Evolutionary conservation across 2,113 vertebrate species (phyloP).

Genomic region (Carassius carassius): DNA sequence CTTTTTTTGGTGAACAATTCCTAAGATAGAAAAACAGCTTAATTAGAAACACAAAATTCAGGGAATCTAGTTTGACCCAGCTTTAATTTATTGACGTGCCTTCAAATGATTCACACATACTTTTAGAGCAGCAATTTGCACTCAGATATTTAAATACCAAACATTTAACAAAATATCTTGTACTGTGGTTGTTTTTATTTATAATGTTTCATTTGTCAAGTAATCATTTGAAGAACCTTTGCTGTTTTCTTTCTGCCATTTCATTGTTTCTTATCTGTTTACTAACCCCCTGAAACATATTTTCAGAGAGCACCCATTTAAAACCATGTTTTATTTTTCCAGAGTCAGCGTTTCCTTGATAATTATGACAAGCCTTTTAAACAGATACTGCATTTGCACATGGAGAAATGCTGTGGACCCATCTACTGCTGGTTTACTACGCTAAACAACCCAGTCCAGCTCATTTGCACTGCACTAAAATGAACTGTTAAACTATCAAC

Average conservation of each 20-base stretch:
- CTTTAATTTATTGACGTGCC: conserved; percentile 70
- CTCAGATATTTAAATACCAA: conserved; percentile 29
- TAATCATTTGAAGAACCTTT: background rate
- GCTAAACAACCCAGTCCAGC: background rate
- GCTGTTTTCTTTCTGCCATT: background rate
- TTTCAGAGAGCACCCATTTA: conserved; percentile 21
- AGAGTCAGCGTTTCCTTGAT: background rate
- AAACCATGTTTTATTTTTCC: background rate
- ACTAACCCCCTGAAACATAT: background rate
- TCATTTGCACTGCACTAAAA: conserved; percentile 23
- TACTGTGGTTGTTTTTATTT: conserved; percentile 20
- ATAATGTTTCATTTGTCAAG: background rate
- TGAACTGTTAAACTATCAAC: background rate
- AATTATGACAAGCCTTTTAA: conserved; percentile 5
- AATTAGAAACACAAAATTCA: conserved; percentile 56
- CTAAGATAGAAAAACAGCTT: conserved; percentile 48
- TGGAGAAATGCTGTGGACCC: background rate
- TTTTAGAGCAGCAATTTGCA: conserved; percentile 56
- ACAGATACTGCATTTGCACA: conserved; percentile 7
- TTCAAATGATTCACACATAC: conserved; percentile 57
- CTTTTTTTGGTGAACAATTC: background rate
- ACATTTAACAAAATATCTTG: conserved; percentile 16
- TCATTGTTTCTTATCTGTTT: background rate
- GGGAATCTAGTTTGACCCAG: conserved; percentile 60
- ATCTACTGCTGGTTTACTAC: background rate